Base-by-base conservation (phyloP, 2,888 invertebrate genomes). In the Carcina quercana region DNA sequence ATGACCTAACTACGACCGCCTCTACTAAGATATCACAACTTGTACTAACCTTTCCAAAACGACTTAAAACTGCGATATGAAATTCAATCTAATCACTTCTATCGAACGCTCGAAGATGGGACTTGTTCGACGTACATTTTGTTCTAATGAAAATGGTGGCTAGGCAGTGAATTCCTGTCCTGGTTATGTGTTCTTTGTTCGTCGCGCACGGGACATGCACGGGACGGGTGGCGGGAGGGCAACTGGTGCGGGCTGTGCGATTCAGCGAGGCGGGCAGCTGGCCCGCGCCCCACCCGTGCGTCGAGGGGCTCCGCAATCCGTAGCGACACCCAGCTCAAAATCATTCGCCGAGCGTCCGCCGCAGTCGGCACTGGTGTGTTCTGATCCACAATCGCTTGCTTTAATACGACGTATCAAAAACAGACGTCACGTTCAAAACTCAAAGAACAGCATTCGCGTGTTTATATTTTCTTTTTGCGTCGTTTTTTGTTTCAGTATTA, bases 41-140 rank as follows among this genome's bases (percentile, higher is more conserved):
- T 24, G 39, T 63, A 74, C 74, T 74, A 65, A 74, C 74, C 74
- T 74, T 58, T 54, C 50, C 28, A 33, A 39, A 24, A 24, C 2
- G 6, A 24, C 24, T 38, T 40, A 41, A 47, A 44, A 45, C 24
- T 32, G 36, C 43, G 35, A 31, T 12, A 26, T n/a, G n/a, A n/a
- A n/a, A n/a, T n/a, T 31, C 34, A 31, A 35, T 20, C 12, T 24
- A 24, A 24, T 24, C 24, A 24, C 24, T 24, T 37, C 31, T 14
- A 26, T 28, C 34, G 34, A 35, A 30, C 35, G 32, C 30, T 28
- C 37, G 29, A 21, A 15, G 15, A 32, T 17, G 19, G 10, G n/a
- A n/a, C n/a, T n/a, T n/a, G n/a, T n/a, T n/a, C n/a, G n/a, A 14
- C 53, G 47, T 46, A 43, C 62, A 69, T 66, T 58, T 52, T 61